Evolutionary conservation across 1,140 invertebrate species (phyloP).

Genomic region (Phortica variegata): DNA sequence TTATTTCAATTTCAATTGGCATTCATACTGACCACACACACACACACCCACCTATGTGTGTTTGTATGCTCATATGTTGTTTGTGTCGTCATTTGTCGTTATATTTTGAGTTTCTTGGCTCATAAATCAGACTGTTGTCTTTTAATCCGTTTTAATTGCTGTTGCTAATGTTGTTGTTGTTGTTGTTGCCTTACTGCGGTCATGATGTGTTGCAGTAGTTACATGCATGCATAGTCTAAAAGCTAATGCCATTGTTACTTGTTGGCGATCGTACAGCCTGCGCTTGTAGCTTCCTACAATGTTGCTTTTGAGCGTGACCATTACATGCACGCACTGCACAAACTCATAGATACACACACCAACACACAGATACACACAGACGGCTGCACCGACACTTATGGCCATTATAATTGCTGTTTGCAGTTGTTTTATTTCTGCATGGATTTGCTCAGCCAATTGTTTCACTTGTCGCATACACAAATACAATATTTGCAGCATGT

Average conservation of each 20-base stretch:
- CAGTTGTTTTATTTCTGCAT: too few species aligned
- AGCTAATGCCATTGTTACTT: slow-evolving; percentile 30
- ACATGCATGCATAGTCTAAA: slow-evolving; percentile 9
- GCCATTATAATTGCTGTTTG: slow-evolving; percentile 44
- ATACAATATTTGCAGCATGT: too few species aligned
- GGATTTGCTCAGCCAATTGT: too few species aligned
- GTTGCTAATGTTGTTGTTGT: too few species aligned
- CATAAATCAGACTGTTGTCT: slow-evolving; percentile 54
- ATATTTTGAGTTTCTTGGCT: slow-evolving; percentile 49
- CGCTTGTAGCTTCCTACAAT: slow-evolving; percentile 17
- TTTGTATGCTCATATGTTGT: too few species aligned
- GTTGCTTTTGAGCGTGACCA: slow-evolving; percentile 35
- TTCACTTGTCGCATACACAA: too few species aligned
- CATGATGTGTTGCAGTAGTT: slow-evolving; percentile 40
- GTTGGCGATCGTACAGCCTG: too few species aligned
- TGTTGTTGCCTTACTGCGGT: too few species aligned
- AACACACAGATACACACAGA: slow-evolving; percentile 18
- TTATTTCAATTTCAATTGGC: slow-evolving; percentile 51
- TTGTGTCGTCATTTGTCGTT: slow-evolving; percentile 41
- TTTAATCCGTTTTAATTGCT: slow-evolving; percentile 55
- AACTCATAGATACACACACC: too few species aligned
- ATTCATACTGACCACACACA: too few species aligned
- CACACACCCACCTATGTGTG: too few species aligned
- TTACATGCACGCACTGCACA: slow-evolving; percentile 13
- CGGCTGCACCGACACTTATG: slow-evolving; percentile 25